These are phyloP conservation scores for Gadus chalcogrammus DNA, from an alignment of 2,113 vertebrate species.

Conservation along the genomic window DNA sequence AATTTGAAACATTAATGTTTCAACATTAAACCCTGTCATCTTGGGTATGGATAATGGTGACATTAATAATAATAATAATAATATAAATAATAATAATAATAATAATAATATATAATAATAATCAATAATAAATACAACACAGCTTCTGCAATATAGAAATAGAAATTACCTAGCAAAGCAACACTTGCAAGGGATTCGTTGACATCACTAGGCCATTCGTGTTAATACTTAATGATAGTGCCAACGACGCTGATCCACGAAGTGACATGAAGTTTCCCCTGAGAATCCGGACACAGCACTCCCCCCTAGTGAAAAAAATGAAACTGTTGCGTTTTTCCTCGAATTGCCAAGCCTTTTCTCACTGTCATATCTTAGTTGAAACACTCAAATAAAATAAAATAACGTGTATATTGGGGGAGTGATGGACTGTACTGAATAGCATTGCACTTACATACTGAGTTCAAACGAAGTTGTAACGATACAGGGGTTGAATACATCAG, in stretches of 20 bases:
- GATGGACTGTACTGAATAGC: slow-evolving; percentile 44
- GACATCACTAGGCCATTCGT: slow-evolving; percentile 6
- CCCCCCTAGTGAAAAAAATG: slow-evolving; percentile 50
- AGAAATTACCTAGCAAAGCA: slow-evolving; percentile 78
- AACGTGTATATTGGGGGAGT: slow-evolving; percentile 11
- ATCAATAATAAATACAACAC: slow-evolving; percentile 31
- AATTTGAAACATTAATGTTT: slow-evolving; percentile 25
- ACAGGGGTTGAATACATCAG: slow-evolving; percentile 11
- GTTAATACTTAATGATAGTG: slow-evolving; percentile 72
- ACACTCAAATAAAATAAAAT: slow-evolving; percentile 20
- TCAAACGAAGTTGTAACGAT: slow-evolving; percentile 57
- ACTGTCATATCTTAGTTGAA: slow-evolving; percentile 17
- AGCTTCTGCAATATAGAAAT: slow-evolving; percentile 52
- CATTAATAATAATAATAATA: slow-evolving; percentile 33
- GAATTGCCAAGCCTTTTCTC: slow-evolving; percentile 17
- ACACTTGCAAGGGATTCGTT: slow-evolving; percentile 43
- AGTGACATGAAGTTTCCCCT: slow-evolving; percentile 83
- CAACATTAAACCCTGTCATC: slow-evolving; percentile 37
- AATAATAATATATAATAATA: slow-evolving; percentile 7
- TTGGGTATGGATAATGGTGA: no score
- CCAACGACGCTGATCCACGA: slow-evolving; percentile 77
- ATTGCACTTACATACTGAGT: slow-evolving; percentile 55
- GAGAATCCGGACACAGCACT: slow-evolving; percentile 74
- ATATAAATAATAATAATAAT: slow-evolving; percentile 25
- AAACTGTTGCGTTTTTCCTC: slow-evolving; percentile 37